Conservation (phyloP, 1,140 invertebrate genomes). For the Papilio glaucus region DNA sequence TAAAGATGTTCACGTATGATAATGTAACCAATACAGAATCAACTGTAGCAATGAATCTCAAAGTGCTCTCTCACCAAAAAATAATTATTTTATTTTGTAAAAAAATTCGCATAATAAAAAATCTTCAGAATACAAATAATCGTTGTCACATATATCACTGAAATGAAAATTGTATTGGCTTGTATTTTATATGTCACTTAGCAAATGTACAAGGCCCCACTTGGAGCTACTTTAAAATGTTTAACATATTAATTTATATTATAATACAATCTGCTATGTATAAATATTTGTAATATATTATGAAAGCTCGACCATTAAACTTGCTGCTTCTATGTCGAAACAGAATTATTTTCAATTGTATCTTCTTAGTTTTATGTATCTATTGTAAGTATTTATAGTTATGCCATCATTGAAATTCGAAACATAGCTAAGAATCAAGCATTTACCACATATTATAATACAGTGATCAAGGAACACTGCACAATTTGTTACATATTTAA, state of each 20-base stretch:
- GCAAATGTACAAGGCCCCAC: constrained; percentile 4
- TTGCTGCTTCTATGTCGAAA: constrained; percentile 27
- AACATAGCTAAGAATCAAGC: neutral
- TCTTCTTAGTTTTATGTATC: neutral
- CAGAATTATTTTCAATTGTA: constrained; percentile 17
- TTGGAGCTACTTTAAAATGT: constrained; percentile 21
- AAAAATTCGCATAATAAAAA: constrained; percentile 26
- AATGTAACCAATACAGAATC: no score
- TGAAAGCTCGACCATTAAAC: constrained; percentile 27
- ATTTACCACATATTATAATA: neutral
- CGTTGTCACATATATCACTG: constrained; percentile 32
- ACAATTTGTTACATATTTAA: no score
- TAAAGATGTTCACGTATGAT: no score
- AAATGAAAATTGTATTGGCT: constrained; percentile 27
- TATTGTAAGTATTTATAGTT: neutral
- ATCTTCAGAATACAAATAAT: constrained; percentile 8
- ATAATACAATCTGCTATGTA: constrained; percentile 35
- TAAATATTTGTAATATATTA: constrained; percentile 33
- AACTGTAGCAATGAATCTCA: no score
- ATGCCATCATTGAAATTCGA: constrained; percentile 7
- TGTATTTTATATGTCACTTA: constrained; percentile 11
- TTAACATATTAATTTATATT: constrained; percentile 21
- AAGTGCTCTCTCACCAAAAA: neutral
- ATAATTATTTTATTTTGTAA: constrained; percentile 10
- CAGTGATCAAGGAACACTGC: neutral